A percentile compares a stretch with the other conserved stretches of the same genome.
Conservation (phyloP, 2,797 vertebrate species). For the Gobio occitaniae region DNA sequence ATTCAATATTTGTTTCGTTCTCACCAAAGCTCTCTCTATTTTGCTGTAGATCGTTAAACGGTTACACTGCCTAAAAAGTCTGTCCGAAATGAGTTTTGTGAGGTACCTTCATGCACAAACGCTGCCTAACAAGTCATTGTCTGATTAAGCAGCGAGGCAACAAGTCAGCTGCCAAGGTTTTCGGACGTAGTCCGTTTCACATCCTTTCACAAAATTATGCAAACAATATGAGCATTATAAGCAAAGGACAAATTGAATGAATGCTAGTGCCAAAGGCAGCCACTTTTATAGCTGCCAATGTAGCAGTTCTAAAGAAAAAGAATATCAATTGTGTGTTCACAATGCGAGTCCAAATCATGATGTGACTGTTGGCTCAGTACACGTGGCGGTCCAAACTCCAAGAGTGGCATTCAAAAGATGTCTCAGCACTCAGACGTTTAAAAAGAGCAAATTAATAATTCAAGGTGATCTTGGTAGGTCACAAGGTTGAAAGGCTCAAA, state of each 20-base stretch:
- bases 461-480: constrained; percentile 65
- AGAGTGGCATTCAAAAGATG: constrained; percentile 54
- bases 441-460: constrained; percentile 68
- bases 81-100: no score
- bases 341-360: constrained; percentile 26
- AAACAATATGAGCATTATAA: neutral
- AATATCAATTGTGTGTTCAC: neutral
- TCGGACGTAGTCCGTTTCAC: neutral
- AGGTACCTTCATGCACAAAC: no score
- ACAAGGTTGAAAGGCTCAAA: constrained; percentile 59
- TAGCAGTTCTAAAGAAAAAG: neutral
- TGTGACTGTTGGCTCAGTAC: constrained; percentile 54
- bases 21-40: no score
- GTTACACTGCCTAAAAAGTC: no score
- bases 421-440: constrained; percentile 48
- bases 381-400: constrained; percentile 52
- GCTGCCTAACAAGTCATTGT: no score
- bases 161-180: no score
- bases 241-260: neutral
- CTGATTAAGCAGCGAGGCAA: no score
- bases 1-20: no score
- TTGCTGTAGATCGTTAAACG: no score
- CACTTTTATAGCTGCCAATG: neutral
- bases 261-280: neutral
- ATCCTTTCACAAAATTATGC: neutral